Conservation (phyloP, 2,113 vertebrate genomes). For the Oreotrochilus melanogaster region DNA sequence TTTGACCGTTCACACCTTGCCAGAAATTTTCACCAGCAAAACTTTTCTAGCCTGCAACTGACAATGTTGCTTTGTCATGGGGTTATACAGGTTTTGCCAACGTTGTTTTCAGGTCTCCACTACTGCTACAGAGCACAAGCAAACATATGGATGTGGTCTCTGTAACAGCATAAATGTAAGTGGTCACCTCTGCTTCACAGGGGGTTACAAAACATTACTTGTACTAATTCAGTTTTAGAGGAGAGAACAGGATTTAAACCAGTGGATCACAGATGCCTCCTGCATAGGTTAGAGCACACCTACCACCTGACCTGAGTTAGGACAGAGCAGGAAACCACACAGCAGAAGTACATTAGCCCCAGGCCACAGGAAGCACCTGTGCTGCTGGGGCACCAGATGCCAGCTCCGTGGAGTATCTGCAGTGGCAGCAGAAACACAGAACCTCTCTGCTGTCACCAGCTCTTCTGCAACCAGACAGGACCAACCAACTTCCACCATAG, state of each 20-base stretch:
- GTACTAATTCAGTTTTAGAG: background rate
- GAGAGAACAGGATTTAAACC: background rate
- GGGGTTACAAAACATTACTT: background rate
- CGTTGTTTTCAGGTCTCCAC: background rate
- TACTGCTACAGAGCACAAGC: background rate
- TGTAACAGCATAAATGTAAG: background rate
- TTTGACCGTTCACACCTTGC: background rate
- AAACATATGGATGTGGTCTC: background rate
- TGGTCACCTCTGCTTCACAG: background rate
- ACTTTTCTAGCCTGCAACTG: background rate
- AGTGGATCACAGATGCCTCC: background rate
- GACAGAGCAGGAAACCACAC: constrained; percentile 25
- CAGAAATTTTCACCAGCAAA: background rate
- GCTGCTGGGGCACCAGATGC: background rate
- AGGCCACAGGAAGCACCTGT: constrained; percentile 52
- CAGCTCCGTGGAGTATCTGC: background rate
- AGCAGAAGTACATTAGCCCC: background rate
- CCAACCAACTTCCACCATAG: background rate
- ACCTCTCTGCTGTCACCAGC: background rate
- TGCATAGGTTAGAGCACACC: background rate
- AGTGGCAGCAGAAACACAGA: background rate
- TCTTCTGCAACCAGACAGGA: background rate
- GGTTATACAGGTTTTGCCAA: background rate
- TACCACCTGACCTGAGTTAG: background rate
- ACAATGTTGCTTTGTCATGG: background rate